A percentile compares a stretch with the other conserved stretches of the same genome.
These are phyloP conservation scores for Luperina nickerlii DNA, from an alignment of 2,888 invertebrate species.

Conservation along the genomic window DNA sequence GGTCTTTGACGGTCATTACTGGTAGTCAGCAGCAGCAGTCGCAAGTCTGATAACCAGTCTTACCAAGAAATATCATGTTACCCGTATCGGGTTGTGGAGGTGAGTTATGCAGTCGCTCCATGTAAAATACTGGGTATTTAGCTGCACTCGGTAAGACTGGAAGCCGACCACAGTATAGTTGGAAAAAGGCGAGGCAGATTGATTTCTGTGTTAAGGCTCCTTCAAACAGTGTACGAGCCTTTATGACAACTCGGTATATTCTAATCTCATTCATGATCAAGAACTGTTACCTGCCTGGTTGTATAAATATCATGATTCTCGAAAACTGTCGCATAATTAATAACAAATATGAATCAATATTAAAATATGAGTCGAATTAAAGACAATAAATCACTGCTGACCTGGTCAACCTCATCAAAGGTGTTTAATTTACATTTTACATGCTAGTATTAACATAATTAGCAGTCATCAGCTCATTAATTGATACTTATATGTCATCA, in stretches of 20 bases:
- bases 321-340: slow-evolving; percentile 29
- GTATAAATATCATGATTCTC: slow-evolving; percentile 1
- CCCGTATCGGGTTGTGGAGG: not conserved
- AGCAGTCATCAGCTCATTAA: slow-evolving; percentile 16
- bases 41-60: not conserved
- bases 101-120: not conserved
- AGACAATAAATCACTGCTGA: slow-evolving; percentile 15
- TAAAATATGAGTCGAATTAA: slow-evolving; percentile 24
- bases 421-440: slow-evolving; percentile 56
- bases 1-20: not conserved
- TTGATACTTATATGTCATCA: not conserved
- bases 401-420: slow-evolving; percentile 42
- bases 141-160: not conserved
- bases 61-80: not conserved
- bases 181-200: no score
- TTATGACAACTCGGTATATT: not conserved
- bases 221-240: no score
- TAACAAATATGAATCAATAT: slow-evolving; percentile 24
- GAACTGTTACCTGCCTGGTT: not conserved
- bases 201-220: not conserved
- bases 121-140: not conserved
- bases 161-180: no score
- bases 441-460: slow-evolving; percentile 49
- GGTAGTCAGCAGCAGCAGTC: not conserved
- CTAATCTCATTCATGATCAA: not conserved